phyloP scores from a whole-genome alignment of 2,113 vertebrate genomes.

The Albula goreensis region DNA sequence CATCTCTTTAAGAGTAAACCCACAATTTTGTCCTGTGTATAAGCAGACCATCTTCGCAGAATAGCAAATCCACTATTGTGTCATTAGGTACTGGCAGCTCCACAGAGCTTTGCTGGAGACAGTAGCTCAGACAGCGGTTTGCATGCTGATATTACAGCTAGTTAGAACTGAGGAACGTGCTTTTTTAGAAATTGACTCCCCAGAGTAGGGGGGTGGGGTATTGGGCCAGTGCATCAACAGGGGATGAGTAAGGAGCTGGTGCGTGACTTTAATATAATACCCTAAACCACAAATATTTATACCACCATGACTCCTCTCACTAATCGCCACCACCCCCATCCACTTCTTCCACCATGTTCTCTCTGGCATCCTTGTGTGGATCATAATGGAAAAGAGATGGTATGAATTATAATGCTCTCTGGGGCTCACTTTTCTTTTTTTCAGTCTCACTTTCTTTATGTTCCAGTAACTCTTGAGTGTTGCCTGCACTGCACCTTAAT shows the following conservation, averaged over 20 bases:
- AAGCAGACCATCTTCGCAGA: neutral
- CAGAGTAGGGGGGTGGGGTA: slow-evolving; percentile 45
- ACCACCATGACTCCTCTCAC: slow-evolving; percentile 17
- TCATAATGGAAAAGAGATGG: slow-evolving; percentile 40
- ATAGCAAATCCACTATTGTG: slow-evolving; percentile 17
- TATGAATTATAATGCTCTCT: slow-evolving; percentile 43
- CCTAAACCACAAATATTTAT: slow-evolving; percentile 53
- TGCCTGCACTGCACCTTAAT: slow-evolving; percentile 21
- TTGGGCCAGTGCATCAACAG: neutral
- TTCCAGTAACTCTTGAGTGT: neutral
- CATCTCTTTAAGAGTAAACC: slow-evolving; percentile 21
- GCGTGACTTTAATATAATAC: slow-evolving; percentile 48
- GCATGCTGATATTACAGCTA: slow-evolving; percentile 41
- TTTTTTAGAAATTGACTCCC: slow-evolving; percentile 44
- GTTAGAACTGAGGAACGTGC: slow-evolving; percentile 49
- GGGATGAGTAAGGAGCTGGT: slow-evolving; percentile 50
- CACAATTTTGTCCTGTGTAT: slow-evolving; percentile 31
- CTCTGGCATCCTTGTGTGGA: slow-evolving; percentile 40
- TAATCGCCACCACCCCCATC: slow-evolving; percentile 12
- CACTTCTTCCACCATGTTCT: slow-evolving; percentile 18
- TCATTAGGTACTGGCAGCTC: slow-evolving; percentile 50
- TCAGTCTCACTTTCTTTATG: slow-evolving; percentile 14
- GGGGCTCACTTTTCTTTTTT: slow-evolving; percentile 37
- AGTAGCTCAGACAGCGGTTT: slow-evolving; percentile 47
- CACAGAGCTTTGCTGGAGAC: slow-evolving; percentile 44